phyloP scores from a whole-genome alignment of 1,140 invertebrate species.

The Eciton burchellii region DNA sequence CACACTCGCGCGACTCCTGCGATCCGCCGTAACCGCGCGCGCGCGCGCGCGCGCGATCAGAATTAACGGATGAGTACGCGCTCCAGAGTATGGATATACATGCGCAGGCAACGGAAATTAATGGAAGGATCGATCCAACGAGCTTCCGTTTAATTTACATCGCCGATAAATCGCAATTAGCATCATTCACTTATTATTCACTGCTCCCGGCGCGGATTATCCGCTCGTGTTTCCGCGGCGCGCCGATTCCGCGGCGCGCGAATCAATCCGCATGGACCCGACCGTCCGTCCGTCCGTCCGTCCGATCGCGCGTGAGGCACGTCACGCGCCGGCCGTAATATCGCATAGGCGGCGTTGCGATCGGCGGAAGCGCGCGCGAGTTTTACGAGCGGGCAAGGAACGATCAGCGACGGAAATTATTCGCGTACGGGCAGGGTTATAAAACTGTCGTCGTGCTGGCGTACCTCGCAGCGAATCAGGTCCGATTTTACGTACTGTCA shows the following conservation, averaged over 20 bases:
- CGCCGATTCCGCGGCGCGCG: conserved; percentile 13
- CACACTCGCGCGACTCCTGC: not conserved
- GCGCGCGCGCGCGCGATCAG: too few relatives aligned
- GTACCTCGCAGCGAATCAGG: conserved; percentile 59
- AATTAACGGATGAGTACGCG: conserved; percentile 44
- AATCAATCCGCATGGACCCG: conserved; percentile 28
- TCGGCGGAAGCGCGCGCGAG: conserved; percentile 1
- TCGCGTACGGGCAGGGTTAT: conserved; percentile 62
- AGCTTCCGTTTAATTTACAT: conserved; percentile 45
- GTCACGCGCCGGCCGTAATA: conserved; percentile 1
- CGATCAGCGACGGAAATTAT: conserved; percentile 68
- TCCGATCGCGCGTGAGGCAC: not conserved
- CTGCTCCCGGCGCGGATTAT: conserved; percentile 24
- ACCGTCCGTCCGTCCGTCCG: too few relatives aligned
- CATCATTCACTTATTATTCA: conserved; percentile 41
- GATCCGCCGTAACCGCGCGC: too few relatives aligned
- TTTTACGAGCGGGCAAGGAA: conserved; percentile 55
- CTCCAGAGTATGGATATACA: not conserved
- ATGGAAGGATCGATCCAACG: conserved; percentile 27
- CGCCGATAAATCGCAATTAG: conserved; percentile 49
- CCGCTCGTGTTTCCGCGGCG: not conserved
- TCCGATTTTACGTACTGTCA: conserved; percentile 66
- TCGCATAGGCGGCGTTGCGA: conserved; percentile 5
- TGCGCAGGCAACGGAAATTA: not conserved
- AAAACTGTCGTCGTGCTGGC: conserved; percentile 54